Percentiles rank a stretch among this genome's conserved stretches.
phyloP scores from a whole-genome alignment of 2,113 vertebrate genomes.

The Bubalus kerabau region DNA sequence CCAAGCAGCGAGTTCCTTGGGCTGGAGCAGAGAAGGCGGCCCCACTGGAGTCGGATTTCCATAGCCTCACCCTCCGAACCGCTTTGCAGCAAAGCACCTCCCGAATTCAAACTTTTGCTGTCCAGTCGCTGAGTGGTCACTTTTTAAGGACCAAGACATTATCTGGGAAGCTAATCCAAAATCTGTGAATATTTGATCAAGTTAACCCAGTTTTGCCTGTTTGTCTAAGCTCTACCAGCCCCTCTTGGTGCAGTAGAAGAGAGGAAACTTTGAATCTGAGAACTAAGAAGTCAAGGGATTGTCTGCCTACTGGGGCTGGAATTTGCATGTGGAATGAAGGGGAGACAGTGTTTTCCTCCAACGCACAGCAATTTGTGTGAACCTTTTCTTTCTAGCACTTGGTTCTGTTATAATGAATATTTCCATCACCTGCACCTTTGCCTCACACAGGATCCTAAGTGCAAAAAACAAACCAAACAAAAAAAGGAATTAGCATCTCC shows the following conservation, averaged over 20 bases:
- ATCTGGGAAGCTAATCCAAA: background rate
- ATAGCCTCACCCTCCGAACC: no score
- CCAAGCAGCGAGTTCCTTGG: accelerated
- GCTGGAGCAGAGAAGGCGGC: no score
- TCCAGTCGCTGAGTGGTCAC: accelerated
- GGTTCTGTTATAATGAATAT: background rate
- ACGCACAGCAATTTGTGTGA: background rate
- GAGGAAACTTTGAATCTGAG: background rate
- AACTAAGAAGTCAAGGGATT: background rate
- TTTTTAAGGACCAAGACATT: background rate
- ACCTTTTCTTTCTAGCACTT: background rate
- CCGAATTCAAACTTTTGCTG: background rate
- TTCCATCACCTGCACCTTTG: background rate
- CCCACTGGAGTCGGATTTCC: accelerated
- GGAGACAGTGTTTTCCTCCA: background rate
- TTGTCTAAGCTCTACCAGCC: background rate
- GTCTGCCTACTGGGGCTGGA: no score
- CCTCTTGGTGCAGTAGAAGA: background rate
- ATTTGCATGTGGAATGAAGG: background rate
- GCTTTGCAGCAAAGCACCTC: accelerated
- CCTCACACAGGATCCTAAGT: background rate
- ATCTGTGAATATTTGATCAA: background rate
- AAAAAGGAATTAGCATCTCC: background rate
- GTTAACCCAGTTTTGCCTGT: background rate
- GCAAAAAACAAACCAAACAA: background rate